These are phyloP conservation scores for Enteromius treurensis DNA, from an alignment of 2,797 vertebrate species.

Conservation along the genomic window DNA sequence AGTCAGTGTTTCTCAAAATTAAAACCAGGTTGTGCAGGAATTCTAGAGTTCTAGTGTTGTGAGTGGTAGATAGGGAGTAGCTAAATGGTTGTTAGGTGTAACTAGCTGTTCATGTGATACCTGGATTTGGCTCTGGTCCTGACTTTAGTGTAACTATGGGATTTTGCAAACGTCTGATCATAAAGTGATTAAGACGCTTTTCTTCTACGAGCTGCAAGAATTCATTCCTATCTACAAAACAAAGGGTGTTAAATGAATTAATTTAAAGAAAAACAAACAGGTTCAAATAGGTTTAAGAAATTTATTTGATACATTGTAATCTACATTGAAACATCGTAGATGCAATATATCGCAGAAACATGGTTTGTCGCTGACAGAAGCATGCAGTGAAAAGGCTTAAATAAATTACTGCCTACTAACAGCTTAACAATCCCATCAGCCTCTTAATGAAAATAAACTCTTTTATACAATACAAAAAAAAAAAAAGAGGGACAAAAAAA, in stretches of 20 bases:
- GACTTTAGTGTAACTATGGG: neutral
- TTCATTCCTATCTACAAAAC: neutral
- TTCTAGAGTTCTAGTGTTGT: neutral
- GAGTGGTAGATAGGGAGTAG: neutral
- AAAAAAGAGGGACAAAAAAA: constrained; percentile 45
- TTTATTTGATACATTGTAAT: constrained; percentile 57
- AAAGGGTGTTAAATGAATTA: neutral
- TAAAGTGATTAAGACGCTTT: neutral
- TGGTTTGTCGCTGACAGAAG: constrained; percentile 40
- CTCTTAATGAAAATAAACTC: constrained; percentile 61
- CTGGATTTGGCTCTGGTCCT: neutral
- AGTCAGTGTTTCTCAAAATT: neutral
- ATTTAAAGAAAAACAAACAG: neutral
- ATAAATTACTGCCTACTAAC: constrained; percentile 55
- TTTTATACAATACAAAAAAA: constrained; percentile 59
- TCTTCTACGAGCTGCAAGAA: neutral
- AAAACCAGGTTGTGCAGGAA: neutral
- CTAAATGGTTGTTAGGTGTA: neutral
- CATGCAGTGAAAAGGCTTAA: constrained; percentile 45
- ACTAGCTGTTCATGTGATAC: too few relatives aligned
- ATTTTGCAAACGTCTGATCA: neutral
- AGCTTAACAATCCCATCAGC: constrained; percentile 41
- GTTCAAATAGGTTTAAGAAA: constrained; percentile 40
- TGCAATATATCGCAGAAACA: constrained; percentile 48
- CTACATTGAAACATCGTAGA: constrained; percentile 47